A percentile compares a stretch with the other conserved stretches of the same genome.
These are phyloP conservation scores for Acyrthosiphon pisum DNA, from an alignment of 1,140 invertebrate species.

Conservation along the genomic window DNA sequence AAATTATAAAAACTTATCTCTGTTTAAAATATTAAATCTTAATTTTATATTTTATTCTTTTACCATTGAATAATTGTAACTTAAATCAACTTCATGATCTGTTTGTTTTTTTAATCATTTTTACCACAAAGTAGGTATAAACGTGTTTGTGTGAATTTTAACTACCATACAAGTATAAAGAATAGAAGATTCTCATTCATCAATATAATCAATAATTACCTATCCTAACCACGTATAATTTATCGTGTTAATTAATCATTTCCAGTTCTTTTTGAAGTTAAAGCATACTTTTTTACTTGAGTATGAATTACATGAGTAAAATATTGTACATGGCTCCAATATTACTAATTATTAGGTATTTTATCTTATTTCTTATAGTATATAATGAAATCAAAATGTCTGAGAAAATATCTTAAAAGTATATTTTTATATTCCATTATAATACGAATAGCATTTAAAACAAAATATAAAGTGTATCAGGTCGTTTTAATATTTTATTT, in stretches of 20 bases:
- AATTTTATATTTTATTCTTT: not conserved
- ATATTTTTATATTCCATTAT: no score
- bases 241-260: not conserved
- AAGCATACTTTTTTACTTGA: not conserved
- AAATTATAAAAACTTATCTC: not conserved
- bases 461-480: no score
- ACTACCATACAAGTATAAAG: not conserved
- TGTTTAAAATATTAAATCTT: slow-evolving; percentile 4
- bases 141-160: not conserved
- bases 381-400: no score
- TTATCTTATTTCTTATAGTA: not conserved
- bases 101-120: not conserved
- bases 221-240: not conserved
- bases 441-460: no score
- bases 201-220: not conserved
- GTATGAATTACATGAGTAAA: not conserved
- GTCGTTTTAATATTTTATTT: no score
- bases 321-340: not conserved
- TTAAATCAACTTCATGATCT: not conserved
- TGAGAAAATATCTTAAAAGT: no score
- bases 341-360: not conserved
- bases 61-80: not conserved
- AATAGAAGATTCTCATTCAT: not conserved
- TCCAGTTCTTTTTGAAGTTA: not conserved
- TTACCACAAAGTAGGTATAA: not conserved